phyloP scores from a whole-genome alignment of 92 coral and sea anemone genomes.

The Zoanthus sansibaricus region DNA sequence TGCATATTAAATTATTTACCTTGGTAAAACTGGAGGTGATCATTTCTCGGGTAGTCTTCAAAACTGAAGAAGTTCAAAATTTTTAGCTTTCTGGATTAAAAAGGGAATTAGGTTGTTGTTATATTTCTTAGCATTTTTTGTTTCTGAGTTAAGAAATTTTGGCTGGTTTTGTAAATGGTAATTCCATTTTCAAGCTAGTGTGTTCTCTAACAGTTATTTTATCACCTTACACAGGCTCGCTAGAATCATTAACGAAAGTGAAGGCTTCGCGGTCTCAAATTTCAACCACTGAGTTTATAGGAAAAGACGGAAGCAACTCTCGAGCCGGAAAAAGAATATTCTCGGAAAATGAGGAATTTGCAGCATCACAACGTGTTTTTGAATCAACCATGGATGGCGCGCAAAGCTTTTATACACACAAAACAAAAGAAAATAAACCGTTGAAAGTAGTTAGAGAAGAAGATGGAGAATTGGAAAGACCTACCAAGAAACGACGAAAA shows the following conservation, averaged over 20 bases:
- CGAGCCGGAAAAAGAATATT: slow-evolving; percentile 33
- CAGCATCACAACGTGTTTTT: slow-evolving; percentile 11
- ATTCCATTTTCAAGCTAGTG: slow-evolving; percentile 19
- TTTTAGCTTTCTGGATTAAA: background rate
- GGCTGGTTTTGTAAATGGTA: slow-evolving; percentile 11
- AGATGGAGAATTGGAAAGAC: background rate
- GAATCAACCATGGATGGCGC: slow-evolving; percentile 36
- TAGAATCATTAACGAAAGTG: slow-evolving; percentile 18
- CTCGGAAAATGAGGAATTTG: slow-evolving; percentile 37
- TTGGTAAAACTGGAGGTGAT: slow-evolving; percentile 22
- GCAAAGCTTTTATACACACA: background rate
- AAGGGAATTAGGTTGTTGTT: background rate
- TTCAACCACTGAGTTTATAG: slow-evolving; percentile 2
- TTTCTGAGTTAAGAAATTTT: background rate
- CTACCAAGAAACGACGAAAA: slow-evolving; percentile 29
- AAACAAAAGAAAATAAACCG: slow-evolving; percentile 22
- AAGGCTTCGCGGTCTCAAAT: slow-evolving; percentile 15
- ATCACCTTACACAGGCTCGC: slow-evolving; percentile 37
- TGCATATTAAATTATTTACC: slow-evolving; percentile 16
- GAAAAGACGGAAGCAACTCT: slow-evolving; percentile 12
- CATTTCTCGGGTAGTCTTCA: slow-evolving; percentile 3
- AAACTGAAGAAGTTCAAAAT: background rate
- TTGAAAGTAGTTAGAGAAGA: slow-evolving; percentile 23
- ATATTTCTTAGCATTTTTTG: background rate
- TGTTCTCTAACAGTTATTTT: slow-evolving; percentile 10